Evolutionary conservation across 2,888 invertebrate species (phyloP).

Genomic region (Hirtodrosophila histrioides): DNA sequence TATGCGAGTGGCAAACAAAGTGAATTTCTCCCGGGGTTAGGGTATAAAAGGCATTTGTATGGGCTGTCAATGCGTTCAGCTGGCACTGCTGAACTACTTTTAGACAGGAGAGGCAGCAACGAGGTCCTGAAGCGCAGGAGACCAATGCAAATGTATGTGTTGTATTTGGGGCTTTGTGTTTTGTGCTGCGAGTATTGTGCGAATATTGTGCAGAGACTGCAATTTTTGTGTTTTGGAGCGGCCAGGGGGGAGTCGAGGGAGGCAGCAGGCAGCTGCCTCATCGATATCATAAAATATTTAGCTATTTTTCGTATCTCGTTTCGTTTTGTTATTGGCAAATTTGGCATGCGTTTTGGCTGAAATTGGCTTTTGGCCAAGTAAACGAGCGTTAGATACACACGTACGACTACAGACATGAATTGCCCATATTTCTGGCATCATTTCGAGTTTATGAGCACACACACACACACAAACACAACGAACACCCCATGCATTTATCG

Average conservation of each 20-base stretch:
- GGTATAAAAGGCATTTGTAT: conserved; percentile 67
- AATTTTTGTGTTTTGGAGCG: conserved; percentile 17
- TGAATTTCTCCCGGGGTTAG: conserved; percentile 56
- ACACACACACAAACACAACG: conserved; percentile 5
- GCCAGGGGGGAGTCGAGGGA: neutral
- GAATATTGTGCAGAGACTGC: conserved; percentile 41
- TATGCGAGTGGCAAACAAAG: conserved; percentile 45
- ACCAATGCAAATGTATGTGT: conserved; percentile 53
- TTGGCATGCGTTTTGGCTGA: conserved; percentile 74
- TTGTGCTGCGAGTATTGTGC: conserved; percentile 21
- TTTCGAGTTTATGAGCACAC: conserved; percentile 53
- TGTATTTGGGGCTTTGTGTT: conserved; percentile 18
- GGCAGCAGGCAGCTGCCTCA: conserved; percentile 43
- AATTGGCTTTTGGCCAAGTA: conserved; percentile 78
- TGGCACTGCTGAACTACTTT: conserved; percentile 72
- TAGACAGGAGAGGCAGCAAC: conserved; percentile 20
- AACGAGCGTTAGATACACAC: conserved; percentile 51
- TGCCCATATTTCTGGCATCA: conserved; percentile 63
- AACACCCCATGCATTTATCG: conserved; percentile 13
- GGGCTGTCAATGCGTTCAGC: conserved; percentile 67
- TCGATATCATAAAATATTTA: conserved; percentile 78
- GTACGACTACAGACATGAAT: conserved; percentile 43
- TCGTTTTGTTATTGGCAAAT: conserved; percentile 76
- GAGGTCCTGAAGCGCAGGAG: conserved; percentile 16
- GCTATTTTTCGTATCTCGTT: conserved; percentile 76